These are phyloP conservation scores for Odontothrips loti DNA, from an alignment of 2,888 invertebrate species.

Conservation along the genomic window DNA sequence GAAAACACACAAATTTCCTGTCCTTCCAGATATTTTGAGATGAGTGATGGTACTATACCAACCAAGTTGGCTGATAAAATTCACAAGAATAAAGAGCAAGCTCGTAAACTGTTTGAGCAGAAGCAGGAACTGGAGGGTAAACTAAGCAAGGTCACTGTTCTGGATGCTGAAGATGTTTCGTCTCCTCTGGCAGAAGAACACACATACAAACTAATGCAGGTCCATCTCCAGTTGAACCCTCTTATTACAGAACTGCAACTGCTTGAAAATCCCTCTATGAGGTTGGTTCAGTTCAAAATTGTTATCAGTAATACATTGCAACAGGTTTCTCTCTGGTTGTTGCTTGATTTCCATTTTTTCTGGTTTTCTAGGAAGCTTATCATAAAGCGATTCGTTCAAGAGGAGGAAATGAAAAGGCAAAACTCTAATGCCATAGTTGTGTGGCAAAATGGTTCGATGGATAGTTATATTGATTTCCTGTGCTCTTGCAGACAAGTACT, in stretches of 20 bases:
- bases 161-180: constrained; percentile 43
- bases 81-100: constrained; percentile 54
- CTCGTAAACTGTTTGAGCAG: constrained; percentile 50
- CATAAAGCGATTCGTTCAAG: not conserved
- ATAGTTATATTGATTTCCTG: not conserved
- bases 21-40: constrained; percentile 50
- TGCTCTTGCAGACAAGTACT: not conserved
- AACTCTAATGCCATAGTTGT: not conserved
- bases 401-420: not conserved
- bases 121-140: constrained; percentile 45
- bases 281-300: constrained; percentile 40
- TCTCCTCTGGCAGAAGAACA: constrained; percentile 43
- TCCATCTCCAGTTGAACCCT: constrained; percentile 54
- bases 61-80: constrained; percentile 53
- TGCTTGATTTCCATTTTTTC: not conserved
- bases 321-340: too few species aligned
- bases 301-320: not conserved
- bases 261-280: constrained; percentile 56
- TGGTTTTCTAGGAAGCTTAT: not conserved
- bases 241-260: constrained; percentile 58
- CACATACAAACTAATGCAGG: constrained; percentile 52
- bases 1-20: constrained; percentile 47
- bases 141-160: constrained; percentile 42
- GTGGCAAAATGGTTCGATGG: not conserved
- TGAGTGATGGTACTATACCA: constrained; percentile 53